These are phyloP conservation scores for Cryptops parisi DNA, from an alignment of 2,888 invertebrate genomes.

Conservation along the genomic window DNA sequence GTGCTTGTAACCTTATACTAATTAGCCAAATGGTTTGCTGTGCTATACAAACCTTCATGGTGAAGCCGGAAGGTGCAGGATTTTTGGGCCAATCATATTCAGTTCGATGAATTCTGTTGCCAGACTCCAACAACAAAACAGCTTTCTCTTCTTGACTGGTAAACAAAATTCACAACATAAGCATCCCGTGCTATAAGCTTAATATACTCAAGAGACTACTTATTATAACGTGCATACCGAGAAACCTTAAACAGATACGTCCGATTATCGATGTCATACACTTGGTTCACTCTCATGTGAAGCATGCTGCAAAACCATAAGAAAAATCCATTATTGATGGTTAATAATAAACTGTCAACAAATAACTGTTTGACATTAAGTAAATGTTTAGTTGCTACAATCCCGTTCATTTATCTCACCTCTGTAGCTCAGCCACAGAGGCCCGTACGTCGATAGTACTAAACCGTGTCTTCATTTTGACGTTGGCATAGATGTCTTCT, in stretches of 20 bases:
- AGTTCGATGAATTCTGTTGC: slow-evolving; percentile 82
- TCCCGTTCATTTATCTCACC: no score
- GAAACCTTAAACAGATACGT: slow-evolving; percentile 72
- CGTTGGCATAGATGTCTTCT: no score
- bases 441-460: slow-evolving; percentile 87
- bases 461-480: slow-evolving; percentile 77
- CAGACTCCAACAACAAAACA: slow-evolving; percentile 83
- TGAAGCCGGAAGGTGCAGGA: slow-evolving; percentile 83
- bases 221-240: slow-evolving; percentile 26
- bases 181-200: background rate
- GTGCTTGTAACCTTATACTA: background rate
- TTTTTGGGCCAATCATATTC: slow-evolving; percentile 98
- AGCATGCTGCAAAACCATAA: slow-evolving; percentile 47
- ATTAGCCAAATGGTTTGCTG: background rate
- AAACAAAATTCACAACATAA: slow-evolving; percentile 33
- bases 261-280: slow-evolving; percentile 94
- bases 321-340: no score
- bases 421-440: slow-evolving; percentile 66
- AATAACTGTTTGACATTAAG: no score
- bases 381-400: background rate
- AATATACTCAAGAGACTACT: background rate
- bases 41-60: slow-evolving; percentile 61
- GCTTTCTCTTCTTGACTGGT: slow-evolving; percentile 75
- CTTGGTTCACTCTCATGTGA: slow-evolving; percentile 88
- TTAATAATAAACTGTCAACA: no score